Evolutionary conservation across 2,888 invertebrate species (phyloP), one percentile per base, ranked within the genome.

Genomic region (Agrotis puta): DNA sequence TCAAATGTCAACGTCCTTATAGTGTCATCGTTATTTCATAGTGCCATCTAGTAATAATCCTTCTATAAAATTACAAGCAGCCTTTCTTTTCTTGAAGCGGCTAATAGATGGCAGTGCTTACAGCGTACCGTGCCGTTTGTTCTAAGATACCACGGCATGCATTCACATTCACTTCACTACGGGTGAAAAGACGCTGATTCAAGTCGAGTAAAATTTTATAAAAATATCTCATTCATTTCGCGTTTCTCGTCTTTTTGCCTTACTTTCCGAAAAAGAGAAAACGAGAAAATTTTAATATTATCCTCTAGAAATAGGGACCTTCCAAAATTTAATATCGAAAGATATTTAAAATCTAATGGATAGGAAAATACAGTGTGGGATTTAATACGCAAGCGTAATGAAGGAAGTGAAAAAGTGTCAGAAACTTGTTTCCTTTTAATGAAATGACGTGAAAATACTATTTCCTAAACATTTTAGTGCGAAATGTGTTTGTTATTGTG

Each of bases 391-490:
- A 67, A 82, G 75, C 74, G 70, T 72, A 75, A 74, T 77, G 77
- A 83, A 82, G 82, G 81, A 87, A 85, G 82, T 88, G 85, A 82
- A 87, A 84, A 87, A 88, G 85, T 88, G 86, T 84, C 83, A 85
- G 84, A 88, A 88, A 89, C 87, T 89, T 88, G 86, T 88, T 89
- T 88, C 85, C 77, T 64, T 85, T 27, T 74, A 82, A 0, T 81
- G 85, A 88, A 88, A 88, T 90, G 88, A 90, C 87, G 89, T 91
- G 91, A 92, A 88, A 90, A 87, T 86, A 87, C 59, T 83, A 84
- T 82, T 83, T 87, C 74, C 47, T 70, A 77, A 77, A 87, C 82
- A 85, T 79, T 82, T 75, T 64, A 76, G 80, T 84, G 70, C 75
- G 78, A 88, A 85, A 90, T 91, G 91, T 89, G 72, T 89, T 74